Conservation (phyloP, 2,113 vertebrate species). For the Anolis carolinensis region DNA sequence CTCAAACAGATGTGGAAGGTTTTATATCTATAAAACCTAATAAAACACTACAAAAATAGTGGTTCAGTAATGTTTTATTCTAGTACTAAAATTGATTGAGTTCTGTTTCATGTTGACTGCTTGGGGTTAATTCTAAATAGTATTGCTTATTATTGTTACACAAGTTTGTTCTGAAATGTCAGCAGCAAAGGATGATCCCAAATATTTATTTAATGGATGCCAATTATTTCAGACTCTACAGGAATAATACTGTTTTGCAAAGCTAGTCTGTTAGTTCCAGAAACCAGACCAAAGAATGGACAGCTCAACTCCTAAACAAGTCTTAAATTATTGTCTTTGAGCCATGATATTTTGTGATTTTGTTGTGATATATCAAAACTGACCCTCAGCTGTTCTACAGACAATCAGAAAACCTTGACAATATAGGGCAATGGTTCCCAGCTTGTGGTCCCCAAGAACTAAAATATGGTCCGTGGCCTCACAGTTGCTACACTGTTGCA, state of each 20-base stretch:
- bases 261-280: not conserved
- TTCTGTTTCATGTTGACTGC: conserved; percentile 37
- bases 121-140: conserved; percentile 35
- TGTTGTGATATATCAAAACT: not conserved
- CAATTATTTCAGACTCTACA: not conserved
- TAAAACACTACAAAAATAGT: conserved; percentile 59
- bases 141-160: conserved; percentile 33
- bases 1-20: conserved; percentile 70
- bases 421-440: not conserved
- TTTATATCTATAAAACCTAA: conserved; percentile 78
- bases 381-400: not conserved
- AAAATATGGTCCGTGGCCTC: no score
- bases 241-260: not conserved
- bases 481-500: no score
- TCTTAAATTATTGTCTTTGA: not conserved
- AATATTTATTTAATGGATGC: conserved; percentile 5
- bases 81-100: conserved; percentile 62
- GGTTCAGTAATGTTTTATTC: conserved; percentile 57
- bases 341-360: not conserved
- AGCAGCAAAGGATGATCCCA: conserved; percentile 27
- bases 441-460: no score
- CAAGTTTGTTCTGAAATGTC: conserved; percentile 53
- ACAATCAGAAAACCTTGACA: not conserved
- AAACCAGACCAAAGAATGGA: not conserved
- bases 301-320: not conserved